Percentiles rank a stretch among this genome's conserved stretches.
These are phyloP conservation scores for Megaceryle alcyon DNA, from an alignment of 2,797 vertebrate species.

Conservation along the genomic window DNA sequence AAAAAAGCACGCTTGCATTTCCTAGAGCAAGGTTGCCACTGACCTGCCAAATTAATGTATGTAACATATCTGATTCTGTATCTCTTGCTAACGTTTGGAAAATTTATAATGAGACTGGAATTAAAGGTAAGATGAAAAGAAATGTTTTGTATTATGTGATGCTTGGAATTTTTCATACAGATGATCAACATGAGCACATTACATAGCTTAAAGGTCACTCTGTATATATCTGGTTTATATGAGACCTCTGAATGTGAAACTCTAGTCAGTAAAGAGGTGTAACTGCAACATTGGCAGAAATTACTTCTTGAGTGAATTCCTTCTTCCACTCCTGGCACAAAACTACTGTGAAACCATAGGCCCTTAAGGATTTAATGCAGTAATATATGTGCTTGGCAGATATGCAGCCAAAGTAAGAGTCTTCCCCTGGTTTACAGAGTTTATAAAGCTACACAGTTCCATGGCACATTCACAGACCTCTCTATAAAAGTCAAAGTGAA, in stretches of 20 bases:
- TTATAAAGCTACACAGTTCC: not conserved
- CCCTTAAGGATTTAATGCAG: not conserved
- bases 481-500: not conserved
- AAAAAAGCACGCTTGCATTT: not conserved
- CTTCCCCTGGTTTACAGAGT: not conserved
- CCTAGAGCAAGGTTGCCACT: not conserved
- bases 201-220: not conserved
- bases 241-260: not conserved
- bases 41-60: not conserved
- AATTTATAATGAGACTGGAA: not conserved
- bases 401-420: not conserved
- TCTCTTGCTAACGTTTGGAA: not conserved
- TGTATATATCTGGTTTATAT: not conserved
- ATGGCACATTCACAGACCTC: not conserved
- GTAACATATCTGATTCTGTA: not conserved
- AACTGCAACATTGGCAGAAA: not conserved
- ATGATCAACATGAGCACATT: not conserved
- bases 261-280: not conserved
- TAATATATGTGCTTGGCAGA: not conserved
- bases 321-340: not conserved
- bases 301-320: not conserved
- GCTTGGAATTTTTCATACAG: not conserved
- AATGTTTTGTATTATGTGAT: not conserved
- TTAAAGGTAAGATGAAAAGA: not conserved
- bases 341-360: not conserved